Percentiles rank a stretch among this genome's conserved stretches.
Evolutionary conservation across 2,888 invertebrate genomes (phyloP).

Genomic region (Stramonita haemastoma): DNA sequence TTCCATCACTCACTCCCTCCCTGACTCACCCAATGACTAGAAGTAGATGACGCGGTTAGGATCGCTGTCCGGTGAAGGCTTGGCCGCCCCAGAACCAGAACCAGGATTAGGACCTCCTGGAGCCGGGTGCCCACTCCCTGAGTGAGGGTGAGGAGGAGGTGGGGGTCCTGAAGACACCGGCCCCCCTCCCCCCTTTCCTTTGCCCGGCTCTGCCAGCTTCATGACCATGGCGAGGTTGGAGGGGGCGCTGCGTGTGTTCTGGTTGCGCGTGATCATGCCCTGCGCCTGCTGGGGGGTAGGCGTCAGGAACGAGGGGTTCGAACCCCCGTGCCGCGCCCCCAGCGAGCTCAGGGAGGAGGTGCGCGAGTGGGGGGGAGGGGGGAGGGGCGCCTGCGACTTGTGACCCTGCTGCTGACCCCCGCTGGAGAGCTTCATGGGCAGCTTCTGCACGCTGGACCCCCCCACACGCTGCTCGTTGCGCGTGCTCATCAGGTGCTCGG

Average conservation of each 20-base stretch:
- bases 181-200: background rate
- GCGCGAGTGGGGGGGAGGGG: conserved; percentile 35
- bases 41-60: conserved; percentile 61
- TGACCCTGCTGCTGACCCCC: conserved; percentile 34
- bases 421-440: conserved; percentile 86
- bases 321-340: background rate
- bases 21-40: conserved; percentile 49
- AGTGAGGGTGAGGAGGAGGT: background rate
- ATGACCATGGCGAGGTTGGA: conserved; percentile 59
- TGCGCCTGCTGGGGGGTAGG: conserved; percentile 48
- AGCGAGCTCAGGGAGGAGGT: conserved; percentile 34
- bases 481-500: conserved; percentile 86
- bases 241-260: conserved; percentile 51
- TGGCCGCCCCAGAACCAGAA: background rate
- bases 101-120: background rate
- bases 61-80: conserved; percentile 11
- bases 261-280: conserved; percentile 43
- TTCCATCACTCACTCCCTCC: too few species aligned
- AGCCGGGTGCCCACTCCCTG: background rate
- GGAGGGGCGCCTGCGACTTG: conserved; percentile 32
- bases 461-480: conserved; percentile 87
- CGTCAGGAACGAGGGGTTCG: conserved; percentile 42
- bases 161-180: background rate
- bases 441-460: conserved; percentile 88
- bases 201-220: conserved; percentile 67